Conservation (phyloP, 1,140 invertebrate species). For the Steinernema feltiae region DNA sequence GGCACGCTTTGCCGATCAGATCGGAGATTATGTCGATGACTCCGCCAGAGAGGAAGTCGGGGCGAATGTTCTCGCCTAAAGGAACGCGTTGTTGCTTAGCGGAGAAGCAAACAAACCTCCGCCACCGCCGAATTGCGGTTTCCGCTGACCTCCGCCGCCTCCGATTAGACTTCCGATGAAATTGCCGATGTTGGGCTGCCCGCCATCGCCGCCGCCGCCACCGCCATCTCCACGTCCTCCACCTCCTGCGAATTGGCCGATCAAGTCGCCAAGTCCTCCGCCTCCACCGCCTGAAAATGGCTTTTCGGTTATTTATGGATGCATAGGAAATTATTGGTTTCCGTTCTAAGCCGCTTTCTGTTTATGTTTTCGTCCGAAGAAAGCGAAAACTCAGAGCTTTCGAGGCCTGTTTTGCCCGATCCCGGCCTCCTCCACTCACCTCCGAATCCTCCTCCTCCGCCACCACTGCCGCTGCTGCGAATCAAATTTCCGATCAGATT, state of each 20-base stretch:
- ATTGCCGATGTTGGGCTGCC: slow-evolving; percentile 11
- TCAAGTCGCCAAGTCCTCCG: not conserved
- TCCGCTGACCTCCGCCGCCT: not conserved
- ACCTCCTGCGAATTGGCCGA: not conserved
- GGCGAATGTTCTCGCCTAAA: slow-evolving; percentile 5
- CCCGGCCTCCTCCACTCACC: not conserved
- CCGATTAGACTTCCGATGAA: slow-evolving; percentile 20
- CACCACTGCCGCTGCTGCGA: not conserved
- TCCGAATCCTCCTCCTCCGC: not conserved
- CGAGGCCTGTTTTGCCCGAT: not conserved
- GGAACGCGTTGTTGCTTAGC: not conserved
- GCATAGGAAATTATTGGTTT: too few relatives aligned
- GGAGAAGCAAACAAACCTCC: not conserved
- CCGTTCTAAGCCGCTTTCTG: too few relatives aligned
- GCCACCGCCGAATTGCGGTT: not conserved
- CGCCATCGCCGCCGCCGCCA: not conserved
- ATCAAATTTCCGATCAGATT: not conserved
- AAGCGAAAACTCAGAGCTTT: too few relatives aligned
- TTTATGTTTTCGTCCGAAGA: too few relatives aligned
- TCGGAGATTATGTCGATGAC: slow-evolving; percentile 16
- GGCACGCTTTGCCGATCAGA: slow-evolving; percentile 11
- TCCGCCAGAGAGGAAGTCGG: not conserved
- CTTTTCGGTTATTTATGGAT: too few relatives aligned
- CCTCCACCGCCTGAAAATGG: slow-evolving; percentile 12
- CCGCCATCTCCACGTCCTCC: not conserved